Evolutionary conservation across 2,797 vertebrate species (phyloP).

Genomic region (Staurois parvus): DNA sequence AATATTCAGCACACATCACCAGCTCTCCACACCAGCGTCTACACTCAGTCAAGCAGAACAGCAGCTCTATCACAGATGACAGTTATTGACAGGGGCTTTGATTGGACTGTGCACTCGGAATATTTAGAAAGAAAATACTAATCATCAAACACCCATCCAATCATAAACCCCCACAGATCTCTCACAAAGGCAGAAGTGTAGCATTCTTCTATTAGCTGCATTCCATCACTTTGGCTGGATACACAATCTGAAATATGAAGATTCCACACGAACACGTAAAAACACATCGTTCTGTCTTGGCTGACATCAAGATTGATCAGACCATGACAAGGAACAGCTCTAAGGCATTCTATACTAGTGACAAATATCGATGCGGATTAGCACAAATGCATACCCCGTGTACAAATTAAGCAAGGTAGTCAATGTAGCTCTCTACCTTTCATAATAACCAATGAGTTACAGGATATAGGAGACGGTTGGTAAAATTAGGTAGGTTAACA

Average conservation of each 20-base stretch:
- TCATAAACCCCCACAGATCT: constrained; percentile 18
- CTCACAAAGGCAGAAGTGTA: background rate
- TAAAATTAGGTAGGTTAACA: background rate
- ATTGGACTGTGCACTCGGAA: constrained; percentile 51
- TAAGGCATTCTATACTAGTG: background rate
- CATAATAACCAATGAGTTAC: background rate
- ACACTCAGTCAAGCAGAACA: constrained; percentile 59
- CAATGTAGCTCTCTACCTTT: background rate
- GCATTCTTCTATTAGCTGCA: background rate
- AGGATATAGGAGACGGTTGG: background rate
- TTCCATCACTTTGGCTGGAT: constrained; percentile 6
- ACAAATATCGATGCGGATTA: background rate
- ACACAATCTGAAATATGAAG: background rate
- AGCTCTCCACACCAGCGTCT: constrained; percentile 50
- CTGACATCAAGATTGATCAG: background rate
- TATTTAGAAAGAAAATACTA: constrained; percentile 50
- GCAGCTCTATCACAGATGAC: constrained; percentile 61
- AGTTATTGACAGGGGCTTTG: constrained; percentile 60
- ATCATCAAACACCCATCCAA: constrained; percentile 43
- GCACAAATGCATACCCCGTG: background rate
- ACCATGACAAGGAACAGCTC: background rate
- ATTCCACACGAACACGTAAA: background rate
- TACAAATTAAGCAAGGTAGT: background rate
- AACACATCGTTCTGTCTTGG: background rate
- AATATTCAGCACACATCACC: constrained; percentile 56